Base-by-base conservation (phyloP, 1,140 invertebrate species). In the Belonocnema kinseyi region DNA sequence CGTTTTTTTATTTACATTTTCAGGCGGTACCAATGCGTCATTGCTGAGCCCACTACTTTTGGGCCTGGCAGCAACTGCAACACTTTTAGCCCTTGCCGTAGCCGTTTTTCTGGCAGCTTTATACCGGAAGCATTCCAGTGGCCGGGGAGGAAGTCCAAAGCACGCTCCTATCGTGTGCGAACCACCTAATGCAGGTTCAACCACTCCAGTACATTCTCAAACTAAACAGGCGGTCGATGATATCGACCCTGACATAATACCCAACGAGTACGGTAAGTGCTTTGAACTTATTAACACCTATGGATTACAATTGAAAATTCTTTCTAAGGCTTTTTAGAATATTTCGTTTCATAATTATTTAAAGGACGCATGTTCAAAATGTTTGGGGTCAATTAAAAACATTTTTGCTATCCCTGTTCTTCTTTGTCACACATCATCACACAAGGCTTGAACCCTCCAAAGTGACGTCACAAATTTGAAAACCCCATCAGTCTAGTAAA, bases 211-310 rank as follows among this genome's bases (percentile, higher is more conserved):
- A 17, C 88, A 88, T 78, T 83, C 89, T 70, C 86, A 88, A 80
- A 88, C 82, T 73, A 90, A 90, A 78, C 87, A 90, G 77, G 77
- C 88, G 77, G 85, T 88, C 77, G 90, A 92, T 82, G 94, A 95
- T 85, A 94, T 94, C 40, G 94, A 97, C 92, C 96, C 96, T 17
- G 96, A 97, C 90, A 96, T 97, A 82, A 96, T 96, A 90, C 95
- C 95, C 80, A 96, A 95, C 92, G 95, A 96, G 92, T 96, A 96
- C 92, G 95, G 96, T 96, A 88, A 94, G 93, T 11, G 93, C 6
- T 26, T 40, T 66, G 26, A 66, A 66, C 33, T 66, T 40, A 66
- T 66, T 66, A 66, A 26, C 4, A 40, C 33, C 17, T 21, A 19
- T 56, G 19, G 17, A 56, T 56, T 56, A 12, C 17, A 19, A 21